A percentile compares a stretch with the other conserved stretches of the same genome.
Evolutionary conservation across 2,888 invertebrate genomes (phyloP).

Genomic region (Drosophila parthenogenetica): DNA sequence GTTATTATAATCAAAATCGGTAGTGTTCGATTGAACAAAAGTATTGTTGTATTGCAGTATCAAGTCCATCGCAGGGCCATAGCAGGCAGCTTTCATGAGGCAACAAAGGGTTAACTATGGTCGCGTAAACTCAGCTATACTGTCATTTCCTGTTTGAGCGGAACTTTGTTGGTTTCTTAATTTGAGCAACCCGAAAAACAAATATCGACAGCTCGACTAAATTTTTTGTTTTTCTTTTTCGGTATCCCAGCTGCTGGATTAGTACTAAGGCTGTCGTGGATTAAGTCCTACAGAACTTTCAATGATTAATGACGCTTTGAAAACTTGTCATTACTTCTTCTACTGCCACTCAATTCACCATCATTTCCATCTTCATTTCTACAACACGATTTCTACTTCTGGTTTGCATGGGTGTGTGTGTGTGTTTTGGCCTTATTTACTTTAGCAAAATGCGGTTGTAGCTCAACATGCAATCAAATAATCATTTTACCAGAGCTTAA

Average conservation of each 20-base stretch:
- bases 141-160: not conserved
- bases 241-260: constrained; percentile 30
- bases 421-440: constrained; percentile 34
- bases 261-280: constrained; percentile 57
- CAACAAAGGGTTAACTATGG: too few relatives aligned
- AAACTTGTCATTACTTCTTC: constrained; percentile 64
- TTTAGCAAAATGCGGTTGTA: constrained; percentile 31
- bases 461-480: constrained; percentile 42
- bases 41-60: too few relatives aligned
- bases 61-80: too few relatives aligned
- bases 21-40: too few relatives aligned
- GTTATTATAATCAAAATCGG: too few relatives aligned
- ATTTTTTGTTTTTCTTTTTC: constrained; percentile 3
- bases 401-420: constrained; percentile 5
- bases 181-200: constrained; percentile 67
- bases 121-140: too few relatives aligned
- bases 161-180: constrained; percentile 68
- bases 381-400: constrained; percentile 3
- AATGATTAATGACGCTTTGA: constrained; percentile 77
- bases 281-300: constrained; percentile 72
- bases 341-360: not conserved
- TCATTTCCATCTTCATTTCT: not conserved
- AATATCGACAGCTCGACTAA: constrained; percentile 68
- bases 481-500: constrained; percentile 12
- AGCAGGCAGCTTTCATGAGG: too few relatives aligned